Conservation (phyloP, 2,113 vertebrate genomes). For the Phyllopteryx taeniolatus region DNA sequence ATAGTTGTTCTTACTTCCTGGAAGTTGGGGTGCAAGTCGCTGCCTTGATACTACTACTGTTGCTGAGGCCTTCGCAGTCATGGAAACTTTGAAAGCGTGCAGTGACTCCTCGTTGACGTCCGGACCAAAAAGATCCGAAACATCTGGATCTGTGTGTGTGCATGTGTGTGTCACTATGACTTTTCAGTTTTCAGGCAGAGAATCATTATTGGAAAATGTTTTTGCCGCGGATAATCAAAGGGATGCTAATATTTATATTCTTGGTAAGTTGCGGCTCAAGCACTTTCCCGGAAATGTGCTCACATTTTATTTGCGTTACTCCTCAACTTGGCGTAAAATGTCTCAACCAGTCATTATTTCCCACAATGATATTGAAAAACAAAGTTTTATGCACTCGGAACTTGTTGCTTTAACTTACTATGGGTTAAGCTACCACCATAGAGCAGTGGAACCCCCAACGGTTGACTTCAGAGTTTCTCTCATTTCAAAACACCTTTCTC, state of each 20-base stretch:
- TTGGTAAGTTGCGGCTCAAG: not conserved
- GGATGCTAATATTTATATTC: not conserved
- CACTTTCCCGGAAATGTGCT: not conserved
- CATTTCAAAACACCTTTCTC: not conserved
- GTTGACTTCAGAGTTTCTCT: not conserved
- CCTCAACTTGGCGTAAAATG: conserved; percentile 18
- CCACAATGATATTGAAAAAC: not conserved
- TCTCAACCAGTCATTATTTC: conserved; percentile 4
- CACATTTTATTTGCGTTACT: conserved; percentile 20
- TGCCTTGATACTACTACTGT: conserved; percentile 61
- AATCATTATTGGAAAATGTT: conserved; percentile 10
- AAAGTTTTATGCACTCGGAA: not conserved
- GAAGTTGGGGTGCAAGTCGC: conserved; percentile 49
- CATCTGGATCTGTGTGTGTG: conserved; percentile 50
- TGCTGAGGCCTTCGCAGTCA: conserved; percentile 50
- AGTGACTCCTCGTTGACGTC: conserved; percentile 33
- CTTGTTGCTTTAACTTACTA: not conserved
- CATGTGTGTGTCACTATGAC: conserved; percentile 15
- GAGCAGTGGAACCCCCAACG: not conserved
- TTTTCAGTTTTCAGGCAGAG: conserved; percentile 34
- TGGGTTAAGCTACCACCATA: not conserved
- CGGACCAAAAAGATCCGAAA: conserved; percentile 36
- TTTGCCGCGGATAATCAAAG: conserved; percentile 17
- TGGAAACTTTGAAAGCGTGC: conserved; percentile 64
- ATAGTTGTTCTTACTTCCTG: conserved; percentile 65